Percentiles rank a stretch among this genome's conserved stretches.
Evolutionary conservation across 2,797 vertebrate species (phyloP).

Genomic region (Tragopan temminckii): DNA sequence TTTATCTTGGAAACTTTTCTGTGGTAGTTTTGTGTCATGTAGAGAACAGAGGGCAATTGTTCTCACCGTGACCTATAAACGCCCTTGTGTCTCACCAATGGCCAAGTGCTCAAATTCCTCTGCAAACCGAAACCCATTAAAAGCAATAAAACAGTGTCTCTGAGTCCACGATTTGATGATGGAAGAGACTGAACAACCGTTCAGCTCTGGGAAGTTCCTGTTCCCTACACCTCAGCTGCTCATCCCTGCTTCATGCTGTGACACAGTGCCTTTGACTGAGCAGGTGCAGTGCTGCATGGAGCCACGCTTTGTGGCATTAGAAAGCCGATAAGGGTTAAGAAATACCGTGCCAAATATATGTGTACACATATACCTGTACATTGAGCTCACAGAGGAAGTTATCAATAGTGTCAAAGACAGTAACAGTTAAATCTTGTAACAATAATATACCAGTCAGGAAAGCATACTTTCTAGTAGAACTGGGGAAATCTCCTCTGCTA

Average conservation of each 20-base stretch:
- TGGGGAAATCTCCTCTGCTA: neutral
- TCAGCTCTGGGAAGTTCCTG: neutral
- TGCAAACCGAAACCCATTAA: neutral
- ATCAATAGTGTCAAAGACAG: neutral
- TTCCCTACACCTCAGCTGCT: neutral
- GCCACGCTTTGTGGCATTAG: neutral
- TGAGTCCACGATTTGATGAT: neutral
- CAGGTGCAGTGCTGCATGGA: neutral
- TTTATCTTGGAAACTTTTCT: conserved; percentile 4
- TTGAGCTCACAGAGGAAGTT: neutral
- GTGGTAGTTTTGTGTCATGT: neutral
- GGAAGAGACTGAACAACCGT: neutral
- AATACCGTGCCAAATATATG: neutral
- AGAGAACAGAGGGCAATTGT: neutral
- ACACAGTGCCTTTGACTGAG: fast-evolving
- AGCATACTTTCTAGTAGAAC: neutral
- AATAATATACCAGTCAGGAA: neutral
- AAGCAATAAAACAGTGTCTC: neutral
- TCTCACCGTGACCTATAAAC: neutral
- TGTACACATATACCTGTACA: neutral
- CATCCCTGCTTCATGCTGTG: neutral
- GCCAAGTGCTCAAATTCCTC: neutral
- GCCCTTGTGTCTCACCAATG: neutral
- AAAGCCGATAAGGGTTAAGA: neutral
- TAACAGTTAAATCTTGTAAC: neutral